phyloP scores from a whole-genome alignment of 2,797 vertebrate genomes.

The Okamejei kenojei region DNA sequence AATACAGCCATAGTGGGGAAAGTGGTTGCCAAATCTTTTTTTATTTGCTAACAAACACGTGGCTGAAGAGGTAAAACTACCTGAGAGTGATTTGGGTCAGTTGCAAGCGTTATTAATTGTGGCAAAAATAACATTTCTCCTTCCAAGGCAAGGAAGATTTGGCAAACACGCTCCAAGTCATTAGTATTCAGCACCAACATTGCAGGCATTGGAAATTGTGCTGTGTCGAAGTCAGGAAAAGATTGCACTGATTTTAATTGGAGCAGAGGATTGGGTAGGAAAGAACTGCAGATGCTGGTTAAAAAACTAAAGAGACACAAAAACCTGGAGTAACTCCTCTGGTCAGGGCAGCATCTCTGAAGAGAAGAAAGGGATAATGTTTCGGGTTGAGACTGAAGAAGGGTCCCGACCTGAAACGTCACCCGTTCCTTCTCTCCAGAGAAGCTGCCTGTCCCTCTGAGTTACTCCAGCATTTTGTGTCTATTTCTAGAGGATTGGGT shows the following conservation, averaged over 20 bases:
- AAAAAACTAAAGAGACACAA: too few species aligned
- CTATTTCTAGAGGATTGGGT: too few species aligned
- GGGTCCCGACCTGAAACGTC: too few species aligned
- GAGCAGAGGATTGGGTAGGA: neutral
- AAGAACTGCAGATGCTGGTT: too few species aligned
- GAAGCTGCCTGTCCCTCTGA: too few species aligned
- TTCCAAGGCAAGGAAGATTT: neutral
- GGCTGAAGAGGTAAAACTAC: neutral
- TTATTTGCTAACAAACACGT: conserved; percentile 31
- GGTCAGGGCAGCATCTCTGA: too few species aligned
- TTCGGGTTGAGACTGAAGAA: too few species aligned
- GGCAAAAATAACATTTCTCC: neutral
- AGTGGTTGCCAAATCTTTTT: neutral
- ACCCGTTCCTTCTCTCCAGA: too few species aligned
- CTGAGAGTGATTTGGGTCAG: conserved; percentile 1
- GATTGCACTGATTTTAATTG: neutral
- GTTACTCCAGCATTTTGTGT: too few species aligned
- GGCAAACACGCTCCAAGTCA: neutral
- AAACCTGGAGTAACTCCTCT: too few species aligned
- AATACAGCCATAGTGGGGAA: neutral
- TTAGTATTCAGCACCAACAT: neutral
- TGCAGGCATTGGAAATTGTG: too few species aligned
- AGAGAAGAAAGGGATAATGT: too few species aligned
- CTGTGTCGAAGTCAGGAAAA: neutral
- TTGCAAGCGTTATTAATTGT: neutral